Evolutionary conservation across 2,888 invertebrate genomes (phyloP), one percentile per base, ranked within the genome.

Genomic region (Nysson spinosus): DNA sequence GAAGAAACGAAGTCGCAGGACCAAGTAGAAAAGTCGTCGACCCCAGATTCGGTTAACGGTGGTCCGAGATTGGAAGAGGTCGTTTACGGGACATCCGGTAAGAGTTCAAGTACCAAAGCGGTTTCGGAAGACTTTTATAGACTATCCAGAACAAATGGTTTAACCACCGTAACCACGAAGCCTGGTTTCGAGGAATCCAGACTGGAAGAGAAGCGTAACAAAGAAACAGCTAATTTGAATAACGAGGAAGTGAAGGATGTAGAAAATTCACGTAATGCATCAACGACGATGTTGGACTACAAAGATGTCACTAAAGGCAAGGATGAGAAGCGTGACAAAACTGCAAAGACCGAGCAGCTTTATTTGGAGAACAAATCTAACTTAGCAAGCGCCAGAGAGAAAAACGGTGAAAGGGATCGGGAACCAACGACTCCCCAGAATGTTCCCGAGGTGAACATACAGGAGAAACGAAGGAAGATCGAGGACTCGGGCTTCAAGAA

Each of bases 51-150:
- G 22, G 26, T 19, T 14, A 50, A 14, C 20, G 32, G 37, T 9
- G 58, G 56, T 9, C 32, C 56, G 12, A 65, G 40, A 16, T 32
- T 58, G 5, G 65, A 46, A 0, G 72, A 75, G 7, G 39, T 7
- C 19, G 24, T 30, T 9, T 30, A 54, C 2, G 69, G 54, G 1
- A 63, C 46, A 4, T 37, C 60, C 4, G 75, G 69, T 0, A 74
- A 74, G 37, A 75, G 69, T 11, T 58, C 68, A 2, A 72, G 68
- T 49, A 52, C 69, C 19, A 72, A 66, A n/a, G 46, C 55, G 0
- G 9, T 54, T 1, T 40, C 56, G 5, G 72, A 69, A n/a, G 60
- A 62, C 9, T n/a, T 26, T 6, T 16, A 42, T 30, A 64, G 57
- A 9, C 26, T 56, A 4, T 57, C 69, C 0, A 51, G 69, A 1